Evolutionary conservation across 2,888 invertebrate species (phyloP).

Genomic region (Platycnemis pennipes): DNA sequence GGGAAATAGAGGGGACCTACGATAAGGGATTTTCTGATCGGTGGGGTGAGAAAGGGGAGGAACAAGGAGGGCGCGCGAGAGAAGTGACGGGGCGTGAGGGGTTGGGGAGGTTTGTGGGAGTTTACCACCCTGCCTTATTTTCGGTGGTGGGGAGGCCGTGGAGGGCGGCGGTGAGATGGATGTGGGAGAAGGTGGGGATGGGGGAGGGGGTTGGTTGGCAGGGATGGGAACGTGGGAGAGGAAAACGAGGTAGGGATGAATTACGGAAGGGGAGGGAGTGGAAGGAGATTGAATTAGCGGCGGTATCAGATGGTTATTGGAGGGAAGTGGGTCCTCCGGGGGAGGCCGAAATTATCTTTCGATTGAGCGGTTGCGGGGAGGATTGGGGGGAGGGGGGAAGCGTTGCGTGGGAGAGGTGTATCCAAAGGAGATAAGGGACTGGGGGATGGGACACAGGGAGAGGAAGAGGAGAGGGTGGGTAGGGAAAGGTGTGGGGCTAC

Average conservation of each 20-base stretch:
- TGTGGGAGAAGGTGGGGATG: slow-evolving; percentile 12
- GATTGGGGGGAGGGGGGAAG: neutral
- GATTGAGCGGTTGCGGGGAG: slow-evolving; percentile 27
- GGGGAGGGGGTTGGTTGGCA: neutral
- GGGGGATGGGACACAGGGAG: neutral
- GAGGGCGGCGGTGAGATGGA: neutral
- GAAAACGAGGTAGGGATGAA: slow-evolving; percentile 45
- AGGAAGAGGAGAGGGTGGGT: too few relatives aligned
- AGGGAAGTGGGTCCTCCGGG: slow-evolving; percentile 38
- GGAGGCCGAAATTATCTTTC: slow-evolving; percentile 62
- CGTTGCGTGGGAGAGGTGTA: neutral
- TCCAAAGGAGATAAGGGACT: slow-evolving; percentile 18
- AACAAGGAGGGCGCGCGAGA: neutral
- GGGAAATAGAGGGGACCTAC: neutral
- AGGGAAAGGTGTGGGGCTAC: neutral
- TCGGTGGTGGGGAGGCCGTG: neutral
- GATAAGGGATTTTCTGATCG: neutral
- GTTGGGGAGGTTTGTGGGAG: neutral
- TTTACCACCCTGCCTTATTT: too few relatives aligned
- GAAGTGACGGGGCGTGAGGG: neutral
- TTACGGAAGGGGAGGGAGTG: slow-evolving; percentile 34
- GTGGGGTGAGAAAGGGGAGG: neutral
- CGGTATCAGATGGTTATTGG: slow-evolving; percentile 64
- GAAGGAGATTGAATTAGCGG: slow-evolving; percentile 58
- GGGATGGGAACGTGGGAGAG: neutral